Percentiles rank a stretch among this genome's conserved stretches.
phyloP scores from a whole-genome alignment of 2,888 invertebrate genomes.

The Dione vanillae region DNA sequence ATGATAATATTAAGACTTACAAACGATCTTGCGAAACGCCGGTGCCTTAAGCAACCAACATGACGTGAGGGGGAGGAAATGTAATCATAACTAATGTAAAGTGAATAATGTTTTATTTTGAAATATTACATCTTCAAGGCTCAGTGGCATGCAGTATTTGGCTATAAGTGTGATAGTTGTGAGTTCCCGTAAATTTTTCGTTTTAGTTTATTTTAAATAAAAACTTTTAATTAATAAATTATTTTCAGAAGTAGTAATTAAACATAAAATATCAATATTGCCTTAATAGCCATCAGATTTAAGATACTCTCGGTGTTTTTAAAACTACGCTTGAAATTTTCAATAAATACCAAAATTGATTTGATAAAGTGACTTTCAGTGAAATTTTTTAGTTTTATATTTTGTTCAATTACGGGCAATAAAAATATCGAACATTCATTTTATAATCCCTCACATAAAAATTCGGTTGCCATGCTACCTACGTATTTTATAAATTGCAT shows the following conservation, averaged over 20 bases:
- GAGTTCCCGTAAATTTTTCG: too few species aligned
- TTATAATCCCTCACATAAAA: slow-evolving; percentile 34
- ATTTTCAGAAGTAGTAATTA: too few species aligned
- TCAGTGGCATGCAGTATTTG: too few species aligned
- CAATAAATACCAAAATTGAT: neutral
- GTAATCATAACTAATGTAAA: neutral
- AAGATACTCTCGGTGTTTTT: neutral
- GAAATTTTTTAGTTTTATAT: slow-evolving; percentile 17
- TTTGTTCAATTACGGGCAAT: slow-evolving; percentile 11
- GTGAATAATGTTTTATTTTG: neutral
- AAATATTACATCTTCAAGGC: too few species aligned
- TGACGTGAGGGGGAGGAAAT: neutral
- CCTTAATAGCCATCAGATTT: neutral
- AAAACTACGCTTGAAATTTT: neutral
- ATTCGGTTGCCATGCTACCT: slow-evolving; percentile 22
- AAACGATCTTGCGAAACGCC: slow-evolving; percentile 52
- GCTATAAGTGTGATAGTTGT: too few species aligned
- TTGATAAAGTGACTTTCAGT: slow-evolving; percentile 2
- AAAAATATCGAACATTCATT: slow-evolving; percentile 28
- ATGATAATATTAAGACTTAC: slow-evolving; percentile 55
- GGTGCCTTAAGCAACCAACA: slow-evolving; percentile 39
- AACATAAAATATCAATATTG: too few species aligned
- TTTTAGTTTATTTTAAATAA: too few species aligned
- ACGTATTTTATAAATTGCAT: slow-evolving; percentile 32
- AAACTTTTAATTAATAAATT: too few species aligned